Percentiles rank a stretch among this genome's conserved stretches.
phyloP scores from a whole-genome alignment of 2,113 vertebrate genomes.

The Monopterus albus region DNA sequence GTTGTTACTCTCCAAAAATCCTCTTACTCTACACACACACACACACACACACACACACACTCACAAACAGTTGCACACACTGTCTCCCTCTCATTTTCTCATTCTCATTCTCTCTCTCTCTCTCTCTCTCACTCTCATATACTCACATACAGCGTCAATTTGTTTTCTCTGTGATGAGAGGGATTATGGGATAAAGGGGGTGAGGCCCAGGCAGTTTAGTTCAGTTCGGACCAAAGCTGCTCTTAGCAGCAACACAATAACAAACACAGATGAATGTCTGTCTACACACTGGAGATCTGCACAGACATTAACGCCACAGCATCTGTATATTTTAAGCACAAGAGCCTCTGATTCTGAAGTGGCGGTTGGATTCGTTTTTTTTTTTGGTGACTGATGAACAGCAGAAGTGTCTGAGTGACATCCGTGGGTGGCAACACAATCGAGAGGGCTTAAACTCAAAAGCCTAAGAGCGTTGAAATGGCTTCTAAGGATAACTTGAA shows the following conservation, averaged over 20 bases:
- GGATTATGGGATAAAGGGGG: conserved; percentile 84
- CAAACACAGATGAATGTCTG: conserved; percentile 60
- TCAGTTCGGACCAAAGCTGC: conserved; percentile 75
- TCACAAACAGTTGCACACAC: conserved; percentile 24
- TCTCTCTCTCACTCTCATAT: conserved; percentile 38
- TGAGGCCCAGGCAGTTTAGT: conserved; percentile 72
- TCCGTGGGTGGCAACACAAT: conserved; percentile 18
- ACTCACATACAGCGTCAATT: conserved; percentile 75
- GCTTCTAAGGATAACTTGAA: conserved; percentile 12
- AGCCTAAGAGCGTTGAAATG: not conserved
- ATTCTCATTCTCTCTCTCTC: conserved; percentile 25
- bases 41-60: not conserved
- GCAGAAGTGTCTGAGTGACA: conserved; percentile 11
- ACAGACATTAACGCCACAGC: conserved; percentile 12
- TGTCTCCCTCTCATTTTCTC: conserved; percentile 16
- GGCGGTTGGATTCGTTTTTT: conserved; percentile 29
- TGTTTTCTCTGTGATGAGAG: conserved; percentile 82
- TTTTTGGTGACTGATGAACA: conserved; percentile 38
- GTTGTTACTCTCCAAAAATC: conserved; percentile 65
- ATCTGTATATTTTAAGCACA: conserved; percentile 7
- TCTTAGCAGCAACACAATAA: conserved; percentile 66
- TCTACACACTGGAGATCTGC: conserved; percentile 50
- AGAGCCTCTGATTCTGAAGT: conserved; percentile 45
- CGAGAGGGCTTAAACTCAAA: not conserved
- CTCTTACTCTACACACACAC: conserved; percentile 68